Evolutionary conservation across 2,113 vertebrate species (phyloP).

Genomic region (Nibea albiflora): DNA sequence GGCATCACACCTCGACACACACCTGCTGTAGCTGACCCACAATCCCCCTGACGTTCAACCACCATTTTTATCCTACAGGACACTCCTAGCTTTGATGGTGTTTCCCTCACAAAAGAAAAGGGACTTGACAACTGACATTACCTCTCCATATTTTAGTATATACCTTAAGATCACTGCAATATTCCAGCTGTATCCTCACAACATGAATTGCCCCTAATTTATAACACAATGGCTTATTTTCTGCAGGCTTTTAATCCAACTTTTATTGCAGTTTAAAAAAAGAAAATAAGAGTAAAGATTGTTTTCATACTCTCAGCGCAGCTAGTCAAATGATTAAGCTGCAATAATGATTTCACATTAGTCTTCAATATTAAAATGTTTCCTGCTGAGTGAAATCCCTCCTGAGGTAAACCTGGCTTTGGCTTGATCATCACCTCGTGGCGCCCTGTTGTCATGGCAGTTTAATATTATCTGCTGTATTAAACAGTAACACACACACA

Average conservation of each 20-base stretch:
- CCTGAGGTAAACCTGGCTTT: conserved; percentile 26
- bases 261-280: background rate
- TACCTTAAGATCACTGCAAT: background rate
- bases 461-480: conserved; percentile 41
- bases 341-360: conserved; percentile 1
- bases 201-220: background rate
- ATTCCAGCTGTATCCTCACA: background rate
- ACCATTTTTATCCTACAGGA: background rate
- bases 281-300: background rate
- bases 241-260: background rate
- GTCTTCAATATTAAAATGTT: conserved; percentile 47
- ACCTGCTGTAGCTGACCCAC: background rate
- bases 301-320: background rate
- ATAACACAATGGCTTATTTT: background rate
- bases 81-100: background rate
- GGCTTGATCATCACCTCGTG: conserved; percentile 62
- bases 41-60: background rate
- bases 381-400: conserved; percentile 34
- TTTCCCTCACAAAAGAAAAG: background rate
- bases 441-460: conserved; percentile 62
- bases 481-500: conserved; percentile 40
- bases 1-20: background rate
- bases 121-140: background rate
- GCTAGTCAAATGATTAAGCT: background rate
- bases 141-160: background rate